These are phyloP conservation scores for Nomada flava DNA, from an alignment of 2,888 invertebrate genomes.

Conservation along the genomic window DNA sequence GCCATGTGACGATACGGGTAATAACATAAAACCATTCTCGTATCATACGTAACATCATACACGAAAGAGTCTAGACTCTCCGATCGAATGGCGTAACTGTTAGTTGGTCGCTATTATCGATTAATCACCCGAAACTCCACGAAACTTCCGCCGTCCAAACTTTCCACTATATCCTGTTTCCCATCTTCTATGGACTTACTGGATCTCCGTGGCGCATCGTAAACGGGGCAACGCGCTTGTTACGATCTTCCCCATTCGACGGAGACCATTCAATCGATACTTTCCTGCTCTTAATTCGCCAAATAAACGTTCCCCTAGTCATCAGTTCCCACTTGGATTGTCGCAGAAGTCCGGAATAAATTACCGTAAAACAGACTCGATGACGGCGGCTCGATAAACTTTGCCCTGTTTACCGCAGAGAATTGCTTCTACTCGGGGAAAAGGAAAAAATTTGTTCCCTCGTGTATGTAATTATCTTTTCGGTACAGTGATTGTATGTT, in stretches of 20 bases:
- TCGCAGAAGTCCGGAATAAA: neutral
- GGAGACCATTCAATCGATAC: slow-evolving; percentile 49
- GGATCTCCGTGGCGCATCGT: slow-evolving; percentile 29
- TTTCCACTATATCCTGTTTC: slow-evolving; percentile 44
- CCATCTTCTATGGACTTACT: slow-evolving; percentile 20
- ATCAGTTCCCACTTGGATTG: slow-evolving; percentile 21
- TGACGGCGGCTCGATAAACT: neutral
- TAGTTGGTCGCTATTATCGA: slow-evolving; percentile 52
- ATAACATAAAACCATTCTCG: slow-evolving; percentile 5
- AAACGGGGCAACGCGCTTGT: slow-evolving; percentile 28
- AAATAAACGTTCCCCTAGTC: slow-evolving; percentile 62
- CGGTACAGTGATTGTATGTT: neutral
- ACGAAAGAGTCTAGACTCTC: slow-evolving; percentile 9
- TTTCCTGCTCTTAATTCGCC: slow-evolving; percentile 56
- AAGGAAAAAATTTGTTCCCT: neutral
- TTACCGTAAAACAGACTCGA: neutral
- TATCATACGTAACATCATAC: slow-evolving; percentile 3
- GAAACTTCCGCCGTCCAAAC: slow-evolving; percentile 56
- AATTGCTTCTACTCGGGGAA: neutral
- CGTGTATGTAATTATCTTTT: neutral
- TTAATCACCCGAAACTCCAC: slow-evolving; percentile 59
- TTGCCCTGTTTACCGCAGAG: neutral
- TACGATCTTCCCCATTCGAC: slow-evolving; percentile 18
- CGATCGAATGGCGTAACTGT: slow-evolving; percentile 18
- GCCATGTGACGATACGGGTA: neutral